phyloP scores from a whole-genome alignment of 2,113 vertebrate species.

The Gorilla gorilla region DNA sequence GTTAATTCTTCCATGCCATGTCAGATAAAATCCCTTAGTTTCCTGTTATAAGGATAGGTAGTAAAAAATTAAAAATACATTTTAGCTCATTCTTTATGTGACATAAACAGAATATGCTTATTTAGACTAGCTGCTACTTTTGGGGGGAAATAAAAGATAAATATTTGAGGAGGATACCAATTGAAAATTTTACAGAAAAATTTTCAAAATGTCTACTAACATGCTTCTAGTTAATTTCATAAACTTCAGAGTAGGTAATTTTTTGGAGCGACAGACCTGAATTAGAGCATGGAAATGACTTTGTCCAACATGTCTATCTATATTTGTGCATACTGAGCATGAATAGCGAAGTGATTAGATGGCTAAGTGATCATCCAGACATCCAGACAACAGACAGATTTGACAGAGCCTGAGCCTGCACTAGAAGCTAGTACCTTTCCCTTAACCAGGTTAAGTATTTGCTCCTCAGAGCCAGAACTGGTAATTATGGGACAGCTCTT shows the following conservation, averaged over 20 bases:
- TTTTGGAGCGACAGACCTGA: not conserved
- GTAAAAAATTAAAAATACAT: not conserved
- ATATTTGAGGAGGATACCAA: not conserved
- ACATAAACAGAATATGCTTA: not conserved
- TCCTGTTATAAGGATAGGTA: not conserved
- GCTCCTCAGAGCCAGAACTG: not conserved
- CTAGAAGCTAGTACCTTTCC: too few species aligned
- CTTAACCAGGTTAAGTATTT: not conserved
- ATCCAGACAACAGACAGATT: not conserved
- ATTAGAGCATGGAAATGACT: not conserved
- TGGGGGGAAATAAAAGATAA: not conserved
- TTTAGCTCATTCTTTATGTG: not conserved
- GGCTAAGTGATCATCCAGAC: too few species aligned
- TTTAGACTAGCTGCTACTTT: not conserved
- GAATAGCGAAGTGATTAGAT: not conserved
- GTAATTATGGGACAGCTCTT: not conserved
- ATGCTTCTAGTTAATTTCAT: not conserved
- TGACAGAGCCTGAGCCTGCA: not conserved
- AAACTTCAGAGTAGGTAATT: not conserved
- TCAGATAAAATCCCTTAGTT: not conserved
- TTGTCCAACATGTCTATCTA: accelerated
- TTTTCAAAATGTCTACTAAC: not conserved
- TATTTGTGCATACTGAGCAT: not conserved
- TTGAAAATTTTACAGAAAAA: not conserved
- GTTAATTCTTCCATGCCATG: not conserved